Conservation (phyloP, 2,888 invertebrate genomes). For the Tachina grossa region DNA sequence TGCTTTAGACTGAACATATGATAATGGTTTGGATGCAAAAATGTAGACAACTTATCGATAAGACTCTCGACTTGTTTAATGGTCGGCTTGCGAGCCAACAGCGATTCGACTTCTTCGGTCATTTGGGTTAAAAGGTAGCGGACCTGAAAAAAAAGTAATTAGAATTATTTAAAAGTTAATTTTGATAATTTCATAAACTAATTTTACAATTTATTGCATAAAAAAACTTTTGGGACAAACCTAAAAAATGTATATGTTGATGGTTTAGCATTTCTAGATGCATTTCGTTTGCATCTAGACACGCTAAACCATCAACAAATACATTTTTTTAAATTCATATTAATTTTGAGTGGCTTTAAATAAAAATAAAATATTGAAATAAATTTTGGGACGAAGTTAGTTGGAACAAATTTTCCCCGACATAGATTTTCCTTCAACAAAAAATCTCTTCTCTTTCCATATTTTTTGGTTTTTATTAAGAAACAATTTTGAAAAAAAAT, state of each 20-base stretch:
- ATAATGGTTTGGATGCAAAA: slow-evolving; percentile 93
- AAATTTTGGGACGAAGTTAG: background rate
- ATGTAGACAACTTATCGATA: slow-evolving; percentile 87
- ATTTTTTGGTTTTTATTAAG: too few species aligned
- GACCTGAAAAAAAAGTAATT: slow-evolving; percentile 73
- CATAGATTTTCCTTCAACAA: too few species aligned
- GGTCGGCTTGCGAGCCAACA: slow-evolving; percentile 84
- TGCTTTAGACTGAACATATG: slow-evolving; percentile 92
- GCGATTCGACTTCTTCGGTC: slow-evolving; percentile 89
- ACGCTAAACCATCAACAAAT: too few species aligned
- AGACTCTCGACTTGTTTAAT: slow-evolving; percentile 86
- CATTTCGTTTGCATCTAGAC: too few species aligned
- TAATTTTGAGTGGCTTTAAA: too few species aligned
- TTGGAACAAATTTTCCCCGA: background rate
- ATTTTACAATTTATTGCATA: background rate
- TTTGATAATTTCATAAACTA: too few species aligned
- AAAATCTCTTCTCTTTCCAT: too few species aligned
- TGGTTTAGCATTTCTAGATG: too few species aligned
- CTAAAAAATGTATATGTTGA: too few species aligned
- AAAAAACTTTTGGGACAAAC: background rate
- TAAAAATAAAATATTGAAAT: background rate
- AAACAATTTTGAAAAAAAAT: too few species aligned
- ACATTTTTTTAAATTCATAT: too few species aligned
- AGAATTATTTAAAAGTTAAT: background rate
- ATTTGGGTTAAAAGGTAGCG: slow-evolving; percentile 87